A percentile compares a stretch with the other conserved stretches of the same genome.
Conservation (phyloP, 2,113 vertebrate species). For the Petrocephalus microphthalmus region DNA sequence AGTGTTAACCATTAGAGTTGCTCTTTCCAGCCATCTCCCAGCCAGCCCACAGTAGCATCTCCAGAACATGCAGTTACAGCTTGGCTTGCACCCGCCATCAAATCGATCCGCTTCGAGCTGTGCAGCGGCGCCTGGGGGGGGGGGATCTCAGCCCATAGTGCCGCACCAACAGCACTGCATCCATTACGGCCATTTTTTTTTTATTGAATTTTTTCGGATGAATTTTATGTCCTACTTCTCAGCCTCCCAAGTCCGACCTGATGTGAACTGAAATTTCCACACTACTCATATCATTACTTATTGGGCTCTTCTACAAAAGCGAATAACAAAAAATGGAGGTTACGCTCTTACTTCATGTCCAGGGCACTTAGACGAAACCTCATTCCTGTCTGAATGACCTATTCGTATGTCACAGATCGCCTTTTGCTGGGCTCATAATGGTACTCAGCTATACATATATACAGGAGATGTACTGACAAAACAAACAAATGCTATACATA, state of each 20-base stretch:
- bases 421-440: background rate
- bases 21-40: background rate
- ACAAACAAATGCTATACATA: background rate
- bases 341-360: background rate
- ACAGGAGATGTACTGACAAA: background rate
- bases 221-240: background rate
- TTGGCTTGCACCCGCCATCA: background rate
- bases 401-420: background rate
- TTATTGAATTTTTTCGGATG: background rate
- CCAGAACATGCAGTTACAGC: background rate
- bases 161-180: background rate
- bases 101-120: background rate
- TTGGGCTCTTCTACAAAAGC: background rate
- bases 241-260: background rate
- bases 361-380: background rate
- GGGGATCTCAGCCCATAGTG: background rate
- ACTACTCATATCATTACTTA: background rate
- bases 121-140: background rate
- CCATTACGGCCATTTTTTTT: background rate
- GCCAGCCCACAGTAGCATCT: background rate
- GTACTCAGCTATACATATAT: background rate
- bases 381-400: background rate
- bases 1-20: background rate
- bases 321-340: background rate
- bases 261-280: background rate